phyloP scores from a whole-genome alignment of 2,113 vertebrate genomes.

The Nymphicus hollandicus region DNA sequence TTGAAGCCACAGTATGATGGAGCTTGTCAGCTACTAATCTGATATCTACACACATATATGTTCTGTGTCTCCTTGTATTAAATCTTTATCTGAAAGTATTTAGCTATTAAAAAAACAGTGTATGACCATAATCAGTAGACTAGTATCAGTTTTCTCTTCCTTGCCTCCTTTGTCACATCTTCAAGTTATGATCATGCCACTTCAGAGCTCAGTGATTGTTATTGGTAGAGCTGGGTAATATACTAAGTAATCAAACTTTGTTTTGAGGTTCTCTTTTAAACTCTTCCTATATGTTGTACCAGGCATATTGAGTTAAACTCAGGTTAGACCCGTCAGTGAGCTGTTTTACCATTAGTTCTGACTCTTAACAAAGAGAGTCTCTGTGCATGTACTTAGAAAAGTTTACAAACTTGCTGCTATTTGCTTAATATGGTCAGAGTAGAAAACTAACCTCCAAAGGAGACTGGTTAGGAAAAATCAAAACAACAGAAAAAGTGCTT shows the following conservation, averaged over 20 bases:
- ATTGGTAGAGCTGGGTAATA: background rate
- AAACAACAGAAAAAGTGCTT: background rate
- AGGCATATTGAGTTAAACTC: background rate
- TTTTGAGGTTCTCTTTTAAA: background rate
- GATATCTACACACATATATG: background rate
- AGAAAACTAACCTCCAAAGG: background rate
- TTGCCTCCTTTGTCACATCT: background rate
- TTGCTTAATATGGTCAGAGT: background rate
- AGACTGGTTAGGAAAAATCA: background rate
- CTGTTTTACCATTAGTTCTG: background rate
- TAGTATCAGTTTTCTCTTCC: background rate
- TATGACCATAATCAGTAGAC: background rate
- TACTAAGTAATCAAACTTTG: background rate
- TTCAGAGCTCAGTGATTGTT: background rate
- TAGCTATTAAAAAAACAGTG: background rate
- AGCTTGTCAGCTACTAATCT: constrained; percentile 29
- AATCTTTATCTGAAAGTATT: constrained; percentile 10
- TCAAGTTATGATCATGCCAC: background rate
- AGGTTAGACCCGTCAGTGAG: background rate
- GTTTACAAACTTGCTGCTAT: background rate
- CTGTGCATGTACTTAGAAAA: fast-evolving
- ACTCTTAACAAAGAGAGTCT: background rate
- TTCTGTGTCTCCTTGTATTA: constrained; percentile 34
- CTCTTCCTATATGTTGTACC: too few species aligned
- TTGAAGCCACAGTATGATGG: background rate